Conservation (phyloP, 2,113 vertebrate genomes). For the Atrichornis clamosus region DNA sequence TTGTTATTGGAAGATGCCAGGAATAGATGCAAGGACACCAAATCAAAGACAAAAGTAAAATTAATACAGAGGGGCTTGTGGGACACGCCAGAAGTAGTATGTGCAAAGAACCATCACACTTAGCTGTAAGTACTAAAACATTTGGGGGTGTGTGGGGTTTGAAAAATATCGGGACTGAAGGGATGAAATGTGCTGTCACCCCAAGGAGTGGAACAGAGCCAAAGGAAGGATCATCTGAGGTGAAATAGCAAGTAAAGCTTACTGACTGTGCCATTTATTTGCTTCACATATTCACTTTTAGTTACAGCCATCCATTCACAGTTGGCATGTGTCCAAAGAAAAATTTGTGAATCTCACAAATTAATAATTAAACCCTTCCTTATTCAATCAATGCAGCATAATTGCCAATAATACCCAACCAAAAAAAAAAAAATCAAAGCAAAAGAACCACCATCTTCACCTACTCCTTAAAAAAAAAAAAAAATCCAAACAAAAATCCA, state of each 20-base stretch:
- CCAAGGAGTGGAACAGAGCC: background rate
- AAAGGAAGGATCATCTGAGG: constrained; percentile 23
- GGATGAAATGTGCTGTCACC: background rate
- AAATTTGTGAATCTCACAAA: constrained; percentile 15
- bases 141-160: background rate
- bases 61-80: background rate
- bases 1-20: background rate
- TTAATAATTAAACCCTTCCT: constrained; percentile 27
- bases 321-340: background rate
- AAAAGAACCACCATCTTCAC: background rate
- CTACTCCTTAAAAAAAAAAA: background rate
- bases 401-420: background rate
- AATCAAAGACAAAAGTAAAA: background rate
- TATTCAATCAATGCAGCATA: background rate
- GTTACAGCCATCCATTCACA: constrained; percentile 24
- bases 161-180: background rate
- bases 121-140: background rate
- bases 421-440: background rate
- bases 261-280: constrained; percentile 24
- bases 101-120: background rate
- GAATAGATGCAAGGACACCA: background rate
- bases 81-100: background rate
- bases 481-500: background rate
- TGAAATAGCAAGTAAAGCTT: constrained; percentile 20
- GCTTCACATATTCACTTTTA: constrained; percentile 15